Base-by-base conservation (phyloP, 1,140 invertebrate species). In the Drosophila sturtevanti region DNA sequence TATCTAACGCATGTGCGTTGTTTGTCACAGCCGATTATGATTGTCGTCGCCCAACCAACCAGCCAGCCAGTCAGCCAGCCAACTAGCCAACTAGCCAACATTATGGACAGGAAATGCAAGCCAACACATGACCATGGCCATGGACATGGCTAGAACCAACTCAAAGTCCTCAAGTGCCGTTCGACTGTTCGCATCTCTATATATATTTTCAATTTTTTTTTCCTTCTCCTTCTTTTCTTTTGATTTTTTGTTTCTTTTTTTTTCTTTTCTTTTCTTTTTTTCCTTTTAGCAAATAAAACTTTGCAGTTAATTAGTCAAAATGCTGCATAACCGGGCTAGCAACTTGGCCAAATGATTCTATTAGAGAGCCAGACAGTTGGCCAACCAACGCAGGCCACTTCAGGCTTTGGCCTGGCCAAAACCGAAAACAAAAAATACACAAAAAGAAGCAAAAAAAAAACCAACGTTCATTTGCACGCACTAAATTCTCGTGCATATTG, bases 281-380 rank as follows among this genome's bases (percentile, higher is more conserved):
- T 58, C 54, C 21, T 55, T 55, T 24, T 54, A 41, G 35, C 61
- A 70, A 86, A 78, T 87, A 81, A 87, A 85, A 87, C 79, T 87
- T 81, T 81, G 81, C 79, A 87, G 81, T 85, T 85, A 87, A 85
- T 85, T 85, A 85, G 79, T 87, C 82, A 87, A 85, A 87, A 85
- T 81, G 81, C 72, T 85, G 79, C 78, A 64, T 67, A 81, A 85
- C 81, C 81, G 81, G 81, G 70, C 76, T 60, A 60, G 69, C 82
- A 85, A 81, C 74, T 81, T 81, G 56, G 51, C 76, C 66, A 77
- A 81, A 71, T 81, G 79, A 81, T 76, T 76, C 72, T 76, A 76
- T 76, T 76, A 76, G 56, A 71, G 59, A 41, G 38, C 59, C 31
- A 58, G 52, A 69, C 54, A 64, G 70, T 68, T 54, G 63, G 68